These are phyloP conservation scores for Caenorhabditis macrosperma DNA, from an alignment of 2,888 invertebrate species.

Conservation along the genomic window DNA sequence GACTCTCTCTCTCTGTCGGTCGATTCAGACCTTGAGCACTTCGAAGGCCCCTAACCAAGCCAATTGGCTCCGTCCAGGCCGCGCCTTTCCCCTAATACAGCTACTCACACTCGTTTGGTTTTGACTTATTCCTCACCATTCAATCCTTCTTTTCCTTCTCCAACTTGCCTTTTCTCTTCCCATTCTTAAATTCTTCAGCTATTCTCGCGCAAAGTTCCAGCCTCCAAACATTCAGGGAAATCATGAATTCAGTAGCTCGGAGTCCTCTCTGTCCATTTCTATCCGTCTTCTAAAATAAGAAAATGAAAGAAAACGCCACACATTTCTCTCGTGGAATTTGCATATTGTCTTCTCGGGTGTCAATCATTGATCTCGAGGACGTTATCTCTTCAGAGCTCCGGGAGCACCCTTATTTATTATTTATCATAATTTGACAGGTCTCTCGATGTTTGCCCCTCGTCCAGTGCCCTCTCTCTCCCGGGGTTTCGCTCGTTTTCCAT, in stretches of 20 bases:
- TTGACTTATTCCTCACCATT: background rate
- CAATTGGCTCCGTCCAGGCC: conserved; percentile 2
- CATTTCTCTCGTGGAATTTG: background rate
- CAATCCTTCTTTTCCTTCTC: background rate
- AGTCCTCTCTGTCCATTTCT: too few species aligned
- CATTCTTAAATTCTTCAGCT: background rate
- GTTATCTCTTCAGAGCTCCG: background rate
- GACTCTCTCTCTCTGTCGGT: background rate
- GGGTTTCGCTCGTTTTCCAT: conserved; percentile 16
- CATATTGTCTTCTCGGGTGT: background rate
- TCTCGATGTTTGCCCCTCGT: conserved; percentile 23
- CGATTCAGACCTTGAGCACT: background rate
- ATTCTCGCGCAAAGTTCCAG: too few species aligned
- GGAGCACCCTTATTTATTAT: conserved; percentile 30
- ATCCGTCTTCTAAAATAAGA: too few species aligned
- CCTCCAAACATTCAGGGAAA: too few species aligned
- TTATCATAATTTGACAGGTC: conserved; percentile 49
- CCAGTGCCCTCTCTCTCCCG: background rate
- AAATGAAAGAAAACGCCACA: background rate
- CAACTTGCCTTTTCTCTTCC: background rate
- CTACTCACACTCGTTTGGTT: background rate
- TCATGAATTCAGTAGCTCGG: too few species aligned
- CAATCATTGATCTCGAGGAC: background rate
- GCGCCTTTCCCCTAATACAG: conserved; percentile 9
- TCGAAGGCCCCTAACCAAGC: conserved; percentile 7